Conservation (phyloP, 2,888 invertebrate genomes). For the Scaptomyza reducta region DNA sequence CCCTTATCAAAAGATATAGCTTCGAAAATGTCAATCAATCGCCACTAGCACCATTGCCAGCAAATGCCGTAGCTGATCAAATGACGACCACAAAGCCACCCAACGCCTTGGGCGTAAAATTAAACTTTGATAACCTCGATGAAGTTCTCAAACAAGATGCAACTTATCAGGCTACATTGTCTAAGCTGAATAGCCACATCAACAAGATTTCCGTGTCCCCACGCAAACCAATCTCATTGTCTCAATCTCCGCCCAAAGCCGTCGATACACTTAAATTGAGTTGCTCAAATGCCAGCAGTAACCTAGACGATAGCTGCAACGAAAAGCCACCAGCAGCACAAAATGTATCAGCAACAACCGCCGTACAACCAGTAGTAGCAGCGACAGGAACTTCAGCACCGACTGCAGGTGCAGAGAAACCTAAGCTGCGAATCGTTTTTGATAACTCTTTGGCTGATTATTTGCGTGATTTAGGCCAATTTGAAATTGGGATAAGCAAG, state of each 20-base stretch:
- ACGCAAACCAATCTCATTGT: constrained; percentile 40
- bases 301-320: constrained; percentile 49
- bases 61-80: neutral
- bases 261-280: constrained; percentile 3
- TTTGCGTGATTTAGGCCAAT: constrained; percentile 74
- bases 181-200: constrained; percentile 76
- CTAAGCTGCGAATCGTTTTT: constrained; percentile 76
- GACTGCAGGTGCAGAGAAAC: constrained; percentile 25
- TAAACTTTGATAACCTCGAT: constrained; percentile 75
- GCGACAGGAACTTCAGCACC: neutral
- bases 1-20: constrained; percentile 64
- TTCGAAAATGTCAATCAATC: constrained; percentile 66
- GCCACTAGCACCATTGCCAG: constrained; percentile 60
- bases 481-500: constrained; percentile 60
- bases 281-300: constrained; percentile 25
- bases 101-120: constrained; percentile 35
- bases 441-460: constrained; percentile 74
- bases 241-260: constrained; percentile 38
- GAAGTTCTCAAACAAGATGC: constrained; percentile 66
- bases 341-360: neutral
- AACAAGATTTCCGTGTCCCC: constrained; percentile 62
- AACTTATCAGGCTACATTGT: constrained; percentile 73
- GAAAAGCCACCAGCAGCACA: neutral
- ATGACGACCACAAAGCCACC: constrained; percentile 8
- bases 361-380: neutral